These are phyloP conservation scores for Campaea margaritaria DNA, from an alignment of 2,888 invertebrate species.

Conservation along the genomic window DNA sequence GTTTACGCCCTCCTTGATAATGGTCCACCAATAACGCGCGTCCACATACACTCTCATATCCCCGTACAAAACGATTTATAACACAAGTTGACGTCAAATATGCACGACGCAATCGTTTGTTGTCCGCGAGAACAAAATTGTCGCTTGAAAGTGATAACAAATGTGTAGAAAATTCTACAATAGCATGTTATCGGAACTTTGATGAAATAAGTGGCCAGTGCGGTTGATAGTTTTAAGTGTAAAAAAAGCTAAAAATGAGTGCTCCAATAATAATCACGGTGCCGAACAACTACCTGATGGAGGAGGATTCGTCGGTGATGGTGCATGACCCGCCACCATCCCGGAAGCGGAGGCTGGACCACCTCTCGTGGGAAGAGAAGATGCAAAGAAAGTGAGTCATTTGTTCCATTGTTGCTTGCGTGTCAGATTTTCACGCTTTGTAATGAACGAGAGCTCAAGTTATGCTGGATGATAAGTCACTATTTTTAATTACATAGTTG, in stretches of 20 bases:
- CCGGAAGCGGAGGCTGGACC: slow-evolving; percentile 91
- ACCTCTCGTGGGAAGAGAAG: slow-evolving; percentile 94
- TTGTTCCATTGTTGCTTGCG: slow-evolving; percentile 51
- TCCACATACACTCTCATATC: slow-evolving; percentile 73
- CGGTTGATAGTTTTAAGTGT: slow-evolving; percentile 48
- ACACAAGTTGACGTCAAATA: slow-evolving; percentile 66
- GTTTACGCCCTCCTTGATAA: slow-evolving; percentile 54
- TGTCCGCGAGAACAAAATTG: slow-evolving; percentile 61
- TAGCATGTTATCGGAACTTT: slow-evolving; percentile 68
- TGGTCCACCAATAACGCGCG: slow-evolving; percentile 61
- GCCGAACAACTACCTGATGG: slow-evolving; percentile 78
- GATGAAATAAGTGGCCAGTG: slow-evolving; percentile 53
- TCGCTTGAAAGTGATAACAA: slow-evolving; percentile 63
- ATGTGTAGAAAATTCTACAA: slow-evolving; percentile 49
- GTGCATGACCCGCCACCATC: slow-evolving; percentile 70
- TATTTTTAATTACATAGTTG: neutral
- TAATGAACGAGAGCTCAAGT: slow-evolving; percentile 5
- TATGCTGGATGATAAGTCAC: slow-evolving; percentile 8
- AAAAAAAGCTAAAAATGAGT: slow-evolving; percentile 70
- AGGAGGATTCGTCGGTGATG: slow-evolving; percentile 66
- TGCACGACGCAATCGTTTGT: slow-evolving; percentile 71
- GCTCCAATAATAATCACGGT: slow-evolving; percentile 82
- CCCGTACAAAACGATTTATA: slow-evolving; percentile 57
- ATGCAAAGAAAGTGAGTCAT: slow-evolving; percentile 92
- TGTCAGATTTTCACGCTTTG: slow-evolving; percentile 49